phyloP scores from a whole-genome alignment of 2,113 vertebrate genomes.

The Pontoporia blainvillei region DNA sequence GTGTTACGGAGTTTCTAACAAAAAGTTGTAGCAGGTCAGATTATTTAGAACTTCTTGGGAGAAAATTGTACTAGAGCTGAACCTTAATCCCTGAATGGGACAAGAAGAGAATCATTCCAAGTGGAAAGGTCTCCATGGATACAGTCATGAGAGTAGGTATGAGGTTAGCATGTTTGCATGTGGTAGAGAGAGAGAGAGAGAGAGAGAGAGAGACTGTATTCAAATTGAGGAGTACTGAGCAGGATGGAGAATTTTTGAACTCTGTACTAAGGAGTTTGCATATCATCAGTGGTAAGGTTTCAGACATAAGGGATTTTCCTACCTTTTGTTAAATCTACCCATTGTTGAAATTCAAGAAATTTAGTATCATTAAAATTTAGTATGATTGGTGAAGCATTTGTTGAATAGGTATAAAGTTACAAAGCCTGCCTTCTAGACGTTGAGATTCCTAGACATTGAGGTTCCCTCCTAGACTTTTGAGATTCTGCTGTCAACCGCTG shows the following conservation, averaged over 20 bases:
- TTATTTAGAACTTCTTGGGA: constrained; percentile 22
- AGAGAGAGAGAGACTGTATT: background rate
- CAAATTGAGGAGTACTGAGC: background rate
- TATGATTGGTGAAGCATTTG: background rate
- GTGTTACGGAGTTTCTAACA: background rate
- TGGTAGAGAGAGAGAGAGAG: background rate
- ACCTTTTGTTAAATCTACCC: background rate
- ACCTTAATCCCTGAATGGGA: background rate
- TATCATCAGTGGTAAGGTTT: background rate
- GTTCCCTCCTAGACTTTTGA: background rate
- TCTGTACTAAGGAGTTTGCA: background rate
- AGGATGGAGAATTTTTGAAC: background rate
- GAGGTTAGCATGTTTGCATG: background rate
- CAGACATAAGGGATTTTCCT: background rate
- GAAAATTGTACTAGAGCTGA: background rate
- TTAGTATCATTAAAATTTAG: background rate
- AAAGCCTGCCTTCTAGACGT: background rate
- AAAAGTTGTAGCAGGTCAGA: background rate
- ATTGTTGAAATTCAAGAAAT: background rate
- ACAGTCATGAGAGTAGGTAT: background rate
- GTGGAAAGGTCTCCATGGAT: background rate
- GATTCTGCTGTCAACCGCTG: background rate
- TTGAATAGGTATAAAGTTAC: background rate
- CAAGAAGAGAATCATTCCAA: background rate
- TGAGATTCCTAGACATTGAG: background rate